phyloP scores from a whole-genome alignment of 92 coral and sea anemone species.

The Zoanthus sociatus region DNA sequence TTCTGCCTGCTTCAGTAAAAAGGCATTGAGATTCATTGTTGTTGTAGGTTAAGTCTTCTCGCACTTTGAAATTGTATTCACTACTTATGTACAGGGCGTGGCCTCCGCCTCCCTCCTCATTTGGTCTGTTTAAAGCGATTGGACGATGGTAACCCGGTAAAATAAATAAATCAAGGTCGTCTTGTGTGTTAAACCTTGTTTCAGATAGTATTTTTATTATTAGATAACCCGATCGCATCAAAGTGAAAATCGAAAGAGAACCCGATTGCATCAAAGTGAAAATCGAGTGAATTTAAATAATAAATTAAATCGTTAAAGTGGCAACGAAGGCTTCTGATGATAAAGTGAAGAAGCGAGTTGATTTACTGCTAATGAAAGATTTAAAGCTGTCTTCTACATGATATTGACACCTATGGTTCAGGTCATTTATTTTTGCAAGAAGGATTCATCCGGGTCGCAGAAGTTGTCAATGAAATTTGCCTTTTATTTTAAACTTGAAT shows the following conservation, averaged over 20 bases:
- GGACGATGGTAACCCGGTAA: conserved; percentile 26
- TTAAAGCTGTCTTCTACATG: conserved; percentile 19
- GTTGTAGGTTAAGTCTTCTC: conserved; percentile 17
- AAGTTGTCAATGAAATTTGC: conserved; percentile 32
- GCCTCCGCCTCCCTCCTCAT: conserved; percentile 47
- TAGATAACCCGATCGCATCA: conserved; percentile 11
- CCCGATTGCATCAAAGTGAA: conserved; percentile 17
- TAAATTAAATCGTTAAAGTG: conserved; percentile 37
- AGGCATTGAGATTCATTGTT: conserved; percentile 40
- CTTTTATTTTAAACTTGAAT: neutral
- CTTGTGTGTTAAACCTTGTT: conserved; percentile 29
- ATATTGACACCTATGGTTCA: conserved; percentile 8
- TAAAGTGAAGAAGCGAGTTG: conserved; percentile 21
- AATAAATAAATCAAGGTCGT: neutral
- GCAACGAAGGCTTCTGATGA: conserved; percentile 34
- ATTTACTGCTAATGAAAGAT: neutral
- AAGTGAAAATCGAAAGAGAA: neutral
- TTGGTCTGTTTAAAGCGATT: conserved; percentile 42
- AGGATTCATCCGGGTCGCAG: conserved; percentile 7
- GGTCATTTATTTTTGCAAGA: neutral
- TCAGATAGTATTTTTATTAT: no score
- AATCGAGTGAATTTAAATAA: conserved; percentile 6
- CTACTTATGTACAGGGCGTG: conserved; percentile 26
- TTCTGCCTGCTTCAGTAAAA: no score
- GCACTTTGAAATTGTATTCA: neutral